Evolutionary conservation across 1,140 invertebrate genomes (phyloP).

Genomic region (Leptonema lineaticorne): DNA sequence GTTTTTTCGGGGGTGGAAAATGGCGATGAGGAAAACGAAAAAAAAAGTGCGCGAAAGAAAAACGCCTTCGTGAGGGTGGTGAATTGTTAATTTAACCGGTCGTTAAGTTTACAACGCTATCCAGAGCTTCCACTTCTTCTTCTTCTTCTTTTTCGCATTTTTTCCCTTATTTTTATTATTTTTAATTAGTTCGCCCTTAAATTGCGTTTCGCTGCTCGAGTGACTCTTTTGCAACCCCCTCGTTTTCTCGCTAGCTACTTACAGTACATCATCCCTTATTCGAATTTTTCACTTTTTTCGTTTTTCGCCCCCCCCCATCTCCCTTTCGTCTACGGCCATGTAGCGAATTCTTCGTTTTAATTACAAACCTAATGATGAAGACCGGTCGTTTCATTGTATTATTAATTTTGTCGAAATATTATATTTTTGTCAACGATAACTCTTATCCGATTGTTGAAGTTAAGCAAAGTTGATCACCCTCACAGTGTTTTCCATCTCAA

Average conservation of each 20-base stretch:
- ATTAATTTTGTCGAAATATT: neutral
- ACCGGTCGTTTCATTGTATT: neutral
- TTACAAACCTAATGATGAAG: conserved; percentile 5
- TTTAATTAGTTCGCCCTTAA: conserved; percentile 39
- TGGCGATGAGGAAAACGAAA: no score
- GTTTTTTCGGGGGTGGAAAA: neutral
- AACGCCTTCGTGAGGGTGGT: conserved; percentile 10
- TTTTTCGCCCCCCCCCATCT: no score
- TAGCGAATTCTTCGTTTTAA: conserved; percentile 18
- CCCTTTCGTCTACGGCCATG: neutral
- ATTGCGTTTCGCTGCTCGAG: conserved; percentile 23
- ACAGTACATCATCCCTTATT: conserved; percentile 23
- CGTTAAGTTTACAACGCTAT: conserved; percentile 32
- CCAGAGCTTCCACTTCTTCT: conserved; percentile 30
- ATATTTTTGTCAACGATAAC: no score
- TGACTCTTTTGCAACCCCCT: neutral
- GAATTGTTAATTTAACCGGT: conserved; percentile 39
- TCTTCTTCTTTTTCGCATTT: no score
- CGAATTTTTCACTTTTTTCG: no score
- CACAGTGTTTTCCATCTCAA: no score
- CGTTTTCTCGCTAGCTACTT: conserved; percentile 2
- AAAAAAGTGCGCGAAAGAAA: conserved; percentile 14
- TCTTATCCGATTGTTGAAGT: no score
- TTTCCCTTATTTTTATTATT: conserved; percentile 40
- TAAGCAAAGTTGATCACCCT: no score